Conservation (phyloP, 1,140 invertebrate species). For the Solenopsis invicta region DNA sequence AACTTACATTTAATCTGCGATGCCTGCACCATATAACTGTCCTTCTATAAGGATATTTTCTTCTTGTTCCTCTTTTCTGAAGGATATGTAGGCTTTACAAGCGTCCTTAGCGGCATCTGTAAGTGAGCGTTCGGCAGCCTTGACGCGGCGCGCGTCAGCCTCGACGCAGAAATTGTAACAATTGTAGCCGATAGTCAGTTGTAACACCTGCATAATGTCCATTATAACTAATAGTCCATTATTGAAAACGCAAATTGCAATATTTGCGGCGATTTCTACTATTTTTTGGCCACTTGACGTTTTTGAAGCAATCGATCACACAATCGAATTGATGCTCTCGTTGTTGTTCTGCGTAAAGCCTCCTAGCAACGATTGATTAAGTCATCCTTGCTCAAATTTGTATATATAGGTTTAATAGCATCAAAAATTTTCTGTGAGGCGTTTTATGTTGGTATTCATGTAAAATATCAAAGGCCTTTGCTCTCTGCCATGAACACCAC, state of each 20-base stretch:
- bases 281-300: background rate
- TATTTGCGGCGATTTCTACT: background rate
- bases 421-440: background rate
- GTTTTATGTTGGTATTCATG: background rate
- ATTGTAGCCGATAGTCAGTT: background rate
- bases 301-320: background rate
- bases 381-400: background rate
- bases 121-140: background rate
- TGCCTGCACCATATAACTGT: background rate
- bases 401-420: background rate
- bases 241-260: slow-evolving; percentile 12
- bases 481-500: too few species aligned
- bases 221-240: background rate
- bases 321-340: background rate
- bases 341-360: background rate
- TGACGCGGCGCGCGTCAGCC: background rate
- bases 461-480: background rate
- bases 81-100: background rate
- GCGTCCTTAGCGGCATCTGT: background rate
- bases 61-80: background rate
- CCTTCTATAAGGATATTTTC: background rate
- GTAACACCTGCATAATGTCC: background rate
- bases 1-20: background rate
- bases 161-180: slow-evolving; percentile 3
- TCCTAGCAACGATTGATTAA: slow-evolving; percentile 3